Evolutionary conservation across 2,113 vertebrate genomes (phyloP).

Genomic region (Megaleporinus macrocephalus): DNA sequence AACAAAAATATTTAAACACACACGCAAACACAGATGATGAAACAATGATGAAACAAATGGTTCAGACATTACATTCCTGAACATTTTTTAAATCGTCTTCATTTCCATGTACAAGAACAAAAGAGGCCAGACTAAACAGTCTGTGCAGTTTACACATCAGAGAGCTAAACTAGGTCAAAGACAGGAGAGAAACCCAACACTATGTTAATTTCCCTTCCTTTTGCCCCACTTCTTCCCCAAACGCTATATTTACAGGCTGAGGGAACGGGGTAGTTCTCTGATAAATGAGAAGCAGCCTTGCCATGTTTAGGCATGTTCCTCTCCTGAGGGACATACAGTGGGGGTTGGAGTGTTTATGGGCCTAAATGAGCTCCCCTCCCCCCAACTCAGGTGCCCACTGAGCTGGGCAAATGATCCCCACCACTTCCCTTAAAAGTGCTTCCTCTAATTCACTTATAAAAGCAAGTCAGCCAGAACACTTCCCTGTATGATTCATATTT

Average conservation of each 20-base stretch:
- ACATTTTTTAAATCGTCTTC: neutral
- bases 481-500: neutral
- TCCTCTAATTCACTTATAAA: conserved; percentile 33
- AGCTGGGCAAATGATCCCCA: conserved; percentile 29
- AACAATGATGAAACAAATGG: conserved; percentile 5
- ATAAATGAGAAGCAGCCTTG: conserved; percentile 13
- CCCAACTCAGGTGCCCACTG: neutral
- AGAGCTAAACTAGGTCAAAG: conserved; percentile 51
- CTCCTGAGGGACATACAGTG: conserved; percentile 11
- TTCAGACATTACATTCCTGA: neutral
- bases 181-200: conserved; percentile 29
- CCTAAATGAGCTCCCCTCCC: neutral
- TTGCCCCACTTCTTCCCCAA: conserved; percentile 29
- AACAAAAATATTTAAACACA: conserved; percentile 31
- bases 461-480: conserved; percentile 42
- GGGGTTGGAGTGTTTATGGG: neutral
- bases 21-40: neutral
- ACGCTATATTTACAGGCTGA: neutral
- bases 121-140: conserved; percentile 17
- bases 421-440: conserved; percentile 14
- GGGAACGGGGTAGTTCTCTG: conserved; percentile 3
- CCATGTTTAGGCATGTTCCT: conserved; percentile 31
- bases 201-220: conserved; percentile 37
- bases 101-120: neutral
- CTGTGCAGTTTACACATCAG: conserved; percentile 24